Evolutionary conservation across 2,113 vertebrate genomes (phyloP).

Genomic region (Ochotona princeps): DNA sequence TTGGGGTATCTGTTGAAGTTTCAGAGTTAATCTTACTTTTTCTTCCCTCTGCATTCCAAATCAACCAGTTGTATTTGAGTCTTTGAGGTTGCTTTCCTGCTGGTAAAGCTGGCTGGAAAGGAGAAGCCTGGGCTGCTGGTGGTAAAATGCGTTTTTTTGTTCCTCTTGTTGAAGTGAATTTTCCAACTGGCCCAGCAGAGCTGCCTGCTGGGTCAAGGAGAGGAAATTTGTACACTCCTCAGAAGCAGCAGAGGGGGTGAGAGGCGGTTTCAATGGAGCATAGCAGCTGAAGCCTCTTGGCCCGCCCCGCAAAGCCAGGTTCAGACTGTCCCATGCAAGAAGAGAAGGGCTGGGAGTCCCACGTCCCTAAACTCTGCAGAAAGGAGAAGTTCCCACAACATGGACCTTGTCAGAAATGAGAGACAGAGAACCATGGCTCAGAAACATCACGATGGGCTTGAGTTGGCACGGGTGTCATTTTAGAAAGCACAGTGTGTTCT

Average conservation of each 20-base stretch:
- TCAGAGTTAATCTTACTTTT: background rate
- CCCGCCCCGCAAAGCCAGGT: background rate
- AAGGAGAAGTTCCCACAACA: background rate
- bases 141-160: background rate
- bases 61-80: background rate
- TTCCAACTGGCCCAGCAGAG: background rate
- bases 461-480: background rate
- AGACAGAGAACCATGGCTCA: background rate
- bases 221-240: background rate
- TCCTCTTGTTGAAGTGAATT: background rate
- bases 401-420: background rate
- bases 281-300: background rate
- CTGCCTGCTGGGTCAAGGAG: background rate
- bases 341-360: background rate
- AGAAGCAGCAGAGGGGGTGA: background rate
- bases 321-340: background rate
- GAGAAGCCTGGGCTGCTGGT: background rate
- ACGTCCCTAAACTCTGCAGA: background rate
- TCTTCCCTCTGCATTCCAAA: slow-evolving; percentile 18
- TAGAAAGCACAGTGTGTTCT: background rate
- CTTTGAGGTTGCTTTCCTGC: background rate
- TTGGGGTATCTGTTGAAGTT: background rate
- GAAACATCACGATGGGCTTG: background rate
- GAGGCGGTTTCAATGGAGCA: background rate
- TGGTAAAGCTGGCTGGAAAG: background rate